Conservation (phyloP, 2,797 vertebrate genomes). For the Coreius guichenoti region DNA sequence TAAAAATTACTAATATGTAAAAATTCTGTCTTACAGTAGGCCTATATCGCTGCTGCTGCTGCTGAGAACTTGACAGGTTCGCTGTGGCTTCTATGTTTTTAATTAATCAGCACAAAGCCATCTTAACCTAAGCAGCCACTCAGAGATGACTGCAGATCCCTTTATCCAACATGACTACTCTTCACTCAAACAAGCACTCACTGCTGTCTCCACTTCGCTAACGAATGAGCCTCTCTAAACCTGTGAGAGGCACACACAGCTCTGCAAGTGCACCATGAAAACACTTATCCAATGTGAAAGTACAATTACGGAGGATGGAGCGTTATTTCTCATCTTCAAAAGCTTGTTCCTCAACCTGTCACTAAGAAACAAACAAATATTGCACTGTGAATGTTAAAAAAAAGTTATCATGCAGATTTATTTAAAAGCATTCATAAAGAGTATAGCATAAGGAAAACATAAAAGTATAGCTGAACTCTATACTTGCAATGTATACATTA, state of each 20-base stretch:
- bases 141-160: slow-evolving; percentile 15
- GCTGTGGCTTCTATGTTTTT: not conserved
- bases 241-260: not conserved
- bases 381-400: not conserved
- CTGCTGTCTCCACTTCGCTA: slow-evolving; percentile 7
- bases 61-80: not conserved
- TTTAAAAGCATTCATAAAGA: not conserved
- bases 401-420: not conserved
- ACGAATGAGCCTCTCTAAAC: slow-evolving; percentile 5
- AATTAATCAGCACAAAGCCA: slow-evolving; percentile 24
- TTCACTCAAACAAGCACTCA: slow-evolving; percentile 14
- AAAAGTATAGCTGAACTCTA: not conserved
- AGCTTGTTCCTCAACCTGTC: not conserved
- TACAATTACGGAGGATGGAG: not conserved
- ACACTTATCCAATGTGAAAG: slow-evolving; percentile 13
- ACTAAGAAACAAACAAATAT: not conserved
- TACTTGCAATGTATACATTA: too few relatives aligned
- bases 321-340: not conserved
- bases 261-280: slow-evolving; percentile 7
- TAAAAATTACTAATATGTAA: not conserved
- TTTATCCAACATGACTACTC: slow-evolving; percentile 37
- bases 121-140: slow-evolving; percentile 35
- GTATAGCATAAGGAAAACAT: not conserved
- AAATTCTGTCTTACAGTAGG: not conserved
- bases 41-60: not conserved